Evolutionary conservation across 2,888 invertebrate genomes (phyloP).

Genomic region (Xanthorhoe designata): DNA sequence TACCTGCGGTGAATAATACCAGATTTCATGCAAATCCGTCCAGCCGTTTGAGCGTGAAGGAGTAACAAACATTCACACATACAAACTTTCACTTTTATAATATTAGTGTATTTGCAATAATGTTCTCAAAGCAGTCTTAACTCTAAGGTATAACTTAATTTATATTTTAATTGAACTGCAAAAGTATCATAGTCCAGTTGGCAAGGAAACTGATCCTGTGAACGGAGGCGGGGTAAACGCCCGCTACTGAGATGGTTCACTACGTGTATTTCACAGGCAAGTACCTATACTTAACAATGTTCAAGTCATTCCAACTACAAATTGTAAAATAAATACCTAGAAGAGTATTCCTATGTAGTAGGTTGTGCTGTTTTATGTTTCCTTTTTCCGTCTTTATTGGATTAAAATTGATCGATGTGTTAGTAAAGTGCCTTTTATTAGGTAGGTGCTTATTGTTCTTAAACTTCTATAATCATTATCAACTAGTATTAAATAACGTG

Average conservation of each 20-base stretch:
- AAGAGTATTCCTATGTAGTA: conserved; percentile 15
- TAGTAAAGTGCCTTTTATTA: neutral
- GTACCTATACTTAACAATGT: conserved; percentile 4
- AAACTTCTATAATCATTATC: conserved; percentile 8
- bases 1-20: no score
- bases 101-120: no score
- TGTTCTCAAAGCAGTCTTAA: neutral
- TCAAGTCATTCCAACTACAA: conserved; percentile 17
- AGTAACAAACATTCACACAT: no score
- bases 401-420: conserved; percentile 3
- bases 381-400: conserved; percentile 24
- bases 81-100: no score
- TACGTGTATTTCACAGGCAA: neutral
- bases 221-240: conserved; percentile 29
- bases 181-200: conserved; percentile 11
- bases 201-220: conserved; percentile 25
- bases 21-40: no score
- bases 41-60: no score
- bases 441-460: neutral
- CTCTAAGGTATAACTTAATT: neutral
- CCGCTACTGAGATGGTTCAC: conserved; percentile 21
- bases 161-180: conserved; percentile 7
- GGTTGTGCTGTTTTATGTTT: conserved; percentile 17
- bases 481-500: conserved; percentile 13
- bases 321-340: neutral